Evolutionary conservation across 2,797 vertebrate species (phyloP).

Genomic region (Fistularia tabacaria): DNA sequence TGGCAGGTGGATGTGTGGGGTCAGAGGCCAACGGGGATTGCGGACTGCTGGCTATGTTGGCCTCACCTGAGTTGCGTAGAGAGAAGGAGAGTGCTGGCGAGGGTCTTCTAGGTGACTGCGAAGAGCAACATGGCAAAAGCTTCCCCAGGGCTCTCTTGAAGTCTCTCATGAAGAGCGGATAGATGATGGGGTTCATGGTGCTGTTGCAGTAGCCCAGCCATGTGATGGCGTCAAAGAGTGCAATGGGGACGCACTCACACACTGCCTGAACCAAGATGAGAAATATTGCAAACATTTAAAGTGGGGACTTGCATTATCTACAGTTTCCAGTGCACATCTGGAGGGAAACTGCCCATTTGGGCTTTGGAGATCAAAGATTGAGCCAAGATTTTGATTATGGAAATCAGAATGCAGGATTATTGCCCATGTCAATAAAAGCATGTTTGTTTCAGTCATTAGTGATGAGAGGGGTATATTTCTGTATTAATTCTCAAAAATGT

Average conservation of each 20-base stretch:
- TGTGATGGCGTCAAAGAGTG: slow-evolving; percentile 90
- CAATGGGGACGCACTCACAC: slow-evolving; percentile 83
- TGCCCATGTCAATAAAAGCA: too few species aligned
- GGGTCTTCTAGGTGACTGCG: slow-evolving; percentile 74
- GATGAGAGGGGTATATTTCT: too few species aligned
- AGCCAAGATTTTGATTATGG: too few species aligned
- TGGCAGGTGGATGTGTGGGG: slow-evolving; percentile 62
- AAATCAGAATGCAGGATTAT: too few species aligned
- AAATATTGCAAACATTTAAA: background rate
- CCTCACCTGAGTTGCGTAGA: slow-evolving; percentile 89
- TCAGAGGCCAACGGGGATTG: slow-evolving; percentile 75
- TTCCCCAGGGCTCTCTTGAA: slow-evolving; percentile 92
- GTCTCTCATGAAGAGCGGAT: slow-evolving; percentile 96
- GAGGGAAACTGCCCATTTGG: too few species aligned
- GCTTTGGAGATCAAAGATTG: too few species aligned
- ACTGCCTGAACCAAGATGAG: slow-evolving; percentile 78
- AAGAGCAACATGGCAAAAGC: slow-evolving; percentile 83
- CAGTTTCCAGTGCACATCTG: too few species aligned
- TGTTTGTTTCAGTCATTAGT: too few species aligned
- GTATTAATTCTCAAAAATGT: too few species aligned
- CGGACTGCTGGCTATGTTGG: slow-evolving; percentile 71
- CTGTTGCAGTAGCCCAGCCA: slow-evolving; percentile 99
- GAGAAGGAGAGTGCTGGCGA: slow-evolving; percentile 88
- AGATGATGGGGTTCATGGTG: slow-evolving; percentile 98
- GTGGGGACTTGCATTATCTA: too few species aligned